Conservation (phyloP, 64 coral and sea anemone genomes). For the Stichodactyla helianthus region DNA sequence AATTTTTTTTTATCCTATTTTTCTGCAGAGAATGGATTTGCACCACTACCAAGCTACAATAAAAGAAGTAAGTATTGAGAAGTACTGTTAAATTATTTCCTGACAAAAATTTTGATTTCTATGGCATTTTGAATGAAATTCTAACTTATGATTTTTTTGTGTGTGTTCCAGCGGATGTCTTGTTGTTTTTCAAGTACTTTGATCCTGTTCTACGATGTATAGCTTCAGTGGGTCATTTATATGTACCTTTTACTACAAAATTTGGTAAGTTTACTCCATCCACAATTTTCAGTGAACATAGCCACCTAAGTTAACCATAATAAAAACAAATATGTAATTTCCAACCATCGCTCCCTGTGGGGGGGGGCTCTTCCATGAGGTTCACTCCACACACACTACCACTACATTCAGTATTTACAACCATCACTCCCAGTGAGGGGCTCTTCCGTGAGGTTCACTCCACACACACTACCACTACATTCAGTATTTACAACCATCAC, state of each 20-base stretch:
- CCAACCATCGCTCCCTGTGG: no score
- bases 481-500: no score
- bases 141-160: background rate
- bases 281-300: no score
- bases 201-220: constrained; percentile 74
- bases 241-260: constrained; percentile 62
- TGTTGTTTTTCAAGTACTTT: constrained; percentile 98
- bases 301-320: no score
- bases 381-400: no score
- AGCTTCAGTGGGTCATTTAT: constrained; percentile 68
- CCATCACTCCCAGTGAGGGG: no score
- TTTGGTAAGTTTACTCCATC: constrained; percentile 58
- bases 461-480: no score
- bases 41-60: constrained; percentile 58
- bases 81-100: background rate
- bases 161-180: constrained; percentile 62
- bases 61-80: constrained; percentile 45
- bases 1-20: background rate
- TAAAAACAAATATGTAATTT: no score
- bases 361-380: no score
- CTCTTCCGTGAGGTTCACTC: no score
- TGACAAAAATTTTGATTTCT: background rate
- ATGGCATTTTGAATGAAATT: background rate
- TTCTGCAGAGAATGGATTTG: constrained; percentile 40
- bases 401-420: no score